Evolutionary conservation across 1,140 invertebrate genomes (phyloP), one percentile per base, ranked within the genome.

Genomic region (Hesperophylax magnus): DNA sequence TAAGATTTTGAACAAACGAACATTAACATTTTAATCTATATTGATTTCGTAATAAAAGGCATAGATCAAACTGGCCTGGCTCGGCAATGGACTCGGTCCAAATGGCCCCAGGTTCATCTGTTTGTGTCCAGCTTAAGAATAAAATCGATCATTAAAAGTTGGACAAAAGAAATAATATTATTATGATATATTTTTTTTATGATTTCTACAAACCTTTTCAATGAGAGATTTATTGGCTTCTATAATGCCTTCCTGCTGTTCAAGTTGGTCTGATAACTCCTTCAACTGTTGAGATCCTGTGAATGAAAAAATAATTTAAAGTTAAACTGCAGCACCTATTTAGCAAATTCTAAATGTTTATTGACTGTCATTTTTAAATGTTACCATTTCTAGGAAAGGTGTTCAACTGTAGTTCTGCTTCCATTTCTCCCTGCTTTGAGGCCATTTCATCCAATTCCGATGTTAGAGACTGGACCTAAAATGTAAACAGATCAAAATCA

Each of bases 401-500:
- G 17, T 74, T 74, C 20, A 65, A 54, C 61, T 72, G n/a, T 3
- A 81, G 34, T 39, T 83, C 79, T 34, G 86, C 85, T 81, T 89
- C 88, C 61, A 88, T 87, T 84, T 88, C 86, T 14, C 86, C 88
- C 84, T 89, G 86, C 80, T 85, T 86, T 7, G 85, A 85, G 22
- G 90, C 91, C 54, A 91, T 84, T 78, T 91, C 90, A 67, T 91
- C 88, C 56, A 91, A 86, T 84, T 92, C 91, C 56, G 88, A 84
- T 11, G 91, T 81, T 31, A 92, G 84, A n/a, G 89, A 88, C 81
- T 91, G 89, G 6, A 91, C 89, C 89, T 91, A 27, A 65, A 47
- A 47, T 34, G 7, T 34, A 6, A 34, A 34, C 34, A 47, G 39
- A 47, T 0, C 39, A 47, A 47, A 14, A 47, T 47, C 9, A 47